Evolutionary conservation across 2,888 invertebrate species (phyloP).

Genomic region (Amblyteles armatorius): DNA sequence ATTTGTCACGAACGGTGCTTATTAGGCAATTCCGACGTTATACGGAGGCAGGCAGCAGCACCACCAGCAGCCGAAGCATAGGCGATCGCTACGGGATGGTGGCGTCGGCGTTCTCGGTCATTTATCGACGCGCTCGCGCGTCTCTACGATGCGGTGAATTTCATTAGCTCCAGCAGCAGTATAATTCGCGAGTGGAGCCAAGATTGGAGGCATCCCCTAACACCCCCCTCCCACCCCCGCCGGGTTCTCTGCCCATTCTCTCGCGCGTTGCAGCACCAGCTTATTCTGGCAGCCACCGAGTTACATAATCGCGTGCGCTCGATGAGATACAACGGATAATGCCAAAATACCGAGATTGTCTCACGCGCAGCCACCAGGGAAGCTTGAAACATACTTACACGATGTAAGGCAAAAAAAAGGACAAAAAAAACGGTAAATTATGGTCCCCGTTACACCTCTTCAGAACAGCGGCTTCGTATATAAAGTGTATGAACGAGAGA

Average conservation of each 20-base stretch:
- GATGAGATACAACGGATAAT: not conserved
- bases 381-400: not conserved
- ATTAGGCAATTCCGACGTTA: conserved; percentile 82
- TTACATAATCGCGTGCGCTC: conserved; percentile 34
- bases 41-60: conserved; percentile 65
- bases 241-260: conserved; percentile 41
- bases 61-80: conserved; percentile 35
- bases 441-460: not conserved
- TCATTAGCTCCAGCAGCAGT: conserved; percentile 75
- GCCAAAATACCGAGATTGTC: conserved; percentile 7
- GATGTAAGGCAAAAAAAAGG: not conserved
- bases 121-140: conserved; percentile 81
- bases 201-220: conserved; percentile 73
- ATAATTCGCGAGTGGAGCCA: conserved; percentile 68
- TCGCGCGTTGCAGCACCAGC: conserved; percentile 51
- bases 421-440: not conserved
- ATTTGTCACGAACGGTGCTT: conserved; percentile 84
- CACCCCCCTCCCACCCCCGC: conserved; percentile 15
- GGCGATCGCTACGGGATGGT: conserved; percentile 49
- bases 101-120: conserved; percentile 74
- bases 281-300: conserved; percentile 52
- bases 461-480: conserved; percentile 14
- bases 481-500: conserved; percentile 4
- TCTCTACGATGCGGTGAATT: conserved; percentile 81
- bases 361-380: not conserved